Conservation (phyloP, 2,888 invertebrate genomes). For the Caenorhabditis doughertyi region DNA sequence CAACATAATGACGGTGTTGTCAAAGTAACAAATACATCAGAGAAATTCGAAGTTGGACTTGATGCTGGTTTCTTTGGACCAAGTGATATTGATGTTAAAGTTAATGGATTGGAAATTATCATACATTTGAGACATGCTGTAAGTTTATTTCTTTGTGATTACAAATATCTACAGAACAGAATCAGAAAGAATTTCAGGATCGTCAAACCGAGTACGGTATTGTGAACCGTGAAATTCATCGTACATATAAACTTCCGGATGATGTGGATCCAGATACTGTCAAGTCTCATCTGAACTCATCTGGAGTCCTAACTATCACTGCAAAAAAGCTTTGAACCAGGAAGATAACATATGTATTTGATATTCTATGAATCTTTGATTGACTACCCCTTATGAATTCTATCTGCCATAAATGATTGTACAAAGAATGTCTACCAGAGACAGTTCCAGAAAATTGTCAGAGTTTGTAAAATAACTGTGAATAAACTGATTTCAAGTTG, state of each 20-base stretch:
- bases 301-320: conserved; percentile 76
- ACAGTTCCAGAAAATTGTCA: too few relatives aligned
- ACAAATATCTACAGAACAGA: too few relatives aligned
- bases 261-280: conserved; percentile 74
- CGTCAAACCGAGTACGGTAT: conserved; percentile 72
- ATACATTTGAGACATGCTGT: conserved; percentile 65
- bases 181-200: too few relatives aligned
- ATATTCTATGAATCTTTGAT: background rate
- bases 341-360: background rate
- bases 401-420: conserved; percentile 15
- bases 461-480: too few relatives aligned
- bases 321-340: conserved; percentile 67
- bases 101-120: conserved; percentile 60
- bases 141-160: background rate
- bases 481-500: too few relatives aligned
- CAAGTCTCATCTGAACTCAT: conserved; percentile 74
- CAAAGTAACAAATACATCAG: conserved; percentile 66
- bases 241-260: conserved; percentile 76
- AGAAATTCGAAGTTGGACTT: conserved; percentile 72
- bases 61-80: conserved; percentile 71
- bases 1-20: conserved; percentile 65
- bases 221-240: conserved; percentile 76
- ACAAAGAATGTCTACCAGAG: background rate
- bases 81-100: conserved; percentile 68
- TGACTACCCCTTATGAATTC: background rate